Evolutionary conservation across 2,113 vertebrate genomes (phyloP), one percentile per base, ranked within the genome.

Genomic region (Halichoerus grypus): DNA sequence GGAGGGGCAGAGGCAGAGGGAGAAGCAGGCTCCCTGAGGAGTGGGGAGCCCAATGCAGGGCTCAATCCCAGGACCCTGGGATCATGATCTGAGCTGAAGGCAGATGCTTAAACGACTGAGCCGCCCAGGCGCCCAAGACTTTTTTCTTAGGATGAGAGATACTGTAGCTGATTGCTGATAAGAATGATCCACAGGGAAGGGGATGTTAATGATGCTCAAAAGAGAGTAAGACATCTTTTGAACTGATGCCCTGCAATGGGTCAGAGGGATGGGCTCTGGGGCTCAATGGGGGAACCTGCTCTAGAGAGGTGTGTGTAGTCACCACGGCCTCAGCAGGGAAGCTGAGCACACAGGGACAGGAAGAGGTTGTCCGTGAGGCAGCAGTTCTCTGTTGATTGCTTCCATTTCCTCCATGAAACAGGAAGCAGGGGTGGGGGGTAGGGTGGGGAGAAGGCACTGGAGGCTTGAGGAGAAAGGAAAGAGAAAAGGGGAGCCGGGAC

Each of bases 271-370:
- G 8, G 21, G 72, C 19, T 19, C 31, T 18, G 4, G 51, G 22
- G 22, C 4, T 1, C 4, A 6, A 4, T 1, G 26, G 26, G 42
- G 33, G 26, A 79, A 12, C n/a, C 26, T 53, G 67, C 16, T 26
- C n/a, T 11, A 4, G 4, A 65, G 39, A 28, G 3, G 8, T 1
- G 2, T 0, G 21, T 8, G 7, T 33, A 5, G 26, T 49, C 71
- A 19, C 77, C 19, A 9, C 0, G 12, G 51, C 65, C 63, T 81
- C 5, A 0, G 63, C 33, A 53, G 26, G 82, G 82, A 26, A 36
- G 39, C 67, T 31, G 55, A 18, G 51, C 2, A 28, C 6, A 57
- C 0, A 31, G 21, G 4, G 76, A n/a, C 8, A 46, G 31, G 15
- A 55, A 49, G 53, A 28, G 33, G 71, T 14, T 7, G 26, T 28